Conservation (phyloP, 2,888 invertebrate genomes). For the Glyphotaelius pellucidus region DNA sequence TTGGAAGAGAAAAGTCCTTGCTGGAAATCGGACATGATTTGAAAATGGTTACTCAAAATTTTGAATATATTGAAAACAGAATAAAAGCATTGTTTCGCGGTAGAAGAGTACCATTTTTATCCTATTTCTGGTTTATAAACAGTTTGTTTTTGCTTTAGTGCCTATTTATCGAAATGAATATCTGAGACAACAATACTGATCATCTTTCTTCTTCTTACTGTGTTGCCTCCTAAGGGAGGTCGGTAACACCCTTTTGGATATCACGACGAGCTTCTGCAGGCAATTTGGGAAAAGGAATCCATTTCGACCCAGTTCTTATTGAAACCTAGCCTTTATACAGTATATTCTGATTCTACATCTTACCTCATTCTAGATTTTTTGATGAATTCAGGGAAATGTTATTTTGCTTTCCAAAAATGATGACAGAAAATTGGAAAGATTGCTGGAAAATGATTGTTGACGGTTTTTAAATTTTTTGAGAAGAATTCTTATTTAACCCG, state of each 20-base stretch:
- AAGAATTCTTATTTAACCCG: too few species aligned
- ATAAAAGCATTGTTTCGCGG: too few species aligned
- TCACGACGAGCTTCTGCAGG: background rate
- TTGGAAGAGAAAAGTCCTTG: background rate
- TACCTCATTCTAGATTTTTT: too few species aligned
- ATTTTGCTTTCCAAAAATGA: too few species aligned
- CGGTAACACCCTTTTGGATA: background rate
- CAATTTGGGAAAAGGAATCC: background rate
- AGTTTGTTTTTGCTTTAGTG: background rate
- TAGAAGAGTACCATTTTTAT: background rate
- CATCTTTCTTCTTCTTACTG: background rate
- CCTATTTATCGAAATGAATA: background rate
- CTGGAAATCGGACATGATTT: background rate
- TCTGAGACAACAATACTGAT: background rate
- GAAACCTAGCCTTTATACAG: too few species aligned
- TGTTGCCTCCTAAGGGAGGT: background rate
- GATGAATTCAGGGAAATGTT: too few species aligned
- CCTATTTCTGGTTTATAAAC: background rate
- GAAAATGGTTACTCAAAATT: too few species aligned
- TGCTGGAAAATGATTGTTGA: too few species aligned
- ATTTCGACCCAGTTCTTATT: background rate
- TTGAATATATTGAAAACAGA: background rate
- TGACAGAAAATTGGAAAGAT: too few species aligned
- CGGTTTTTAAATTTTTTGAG: too few species aligned
- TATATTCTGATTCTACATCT: too few species aligned